A percentile compares a stretch with the other conserved stretches of the same genome.
phyloP scores from a whole-genome alignment of 2,888 invertebrate species.

The Pterostichus madidus region DNA sequence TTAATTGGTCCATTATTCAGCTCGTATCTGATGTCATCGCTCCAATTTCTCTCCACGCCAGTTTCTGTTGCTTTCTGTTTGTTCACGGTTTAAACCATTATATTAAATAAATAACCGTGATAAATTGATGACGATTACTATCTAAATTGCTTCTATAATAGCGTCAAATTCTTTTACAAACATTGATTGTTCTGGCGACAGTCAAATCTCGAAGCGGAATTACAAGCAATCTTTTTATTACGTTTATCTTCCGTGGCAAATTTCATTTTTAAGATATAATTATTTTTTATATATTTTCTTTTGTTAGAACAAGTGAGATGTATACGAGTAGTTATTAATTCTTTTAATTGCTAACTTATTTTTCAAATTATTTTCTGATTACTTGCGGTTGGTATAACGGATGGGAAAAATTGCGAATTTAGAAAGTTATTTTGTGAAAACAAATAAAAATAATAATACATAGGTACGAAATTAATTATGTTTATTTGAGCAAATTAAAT shows the following conservation, averaged over 20 bases:
- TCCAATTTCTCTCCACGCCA: slow-evolving; percentile 36
- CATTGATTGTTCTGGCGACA: slow-evolving; percentile 47
- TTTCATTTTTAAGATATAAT: background rate
- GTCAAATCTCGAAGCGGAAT: slow-evolving; percentile 22
- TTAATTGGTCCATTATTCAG: slow-evolving; percentile 56
- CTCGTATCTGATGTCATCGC: slow-evolving; percentile 53
- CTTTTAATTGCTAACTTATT: too few relatives aligned
- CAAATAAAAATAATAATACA: too few relatives aligned
- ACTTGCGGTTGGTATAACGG: too few relatives aligned
- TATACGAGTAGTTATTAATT: too few relatives aligned
- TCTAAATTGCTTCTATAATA: slow-evolving; percentile 65
- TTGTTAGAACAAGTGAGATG: too few relatives aligned
- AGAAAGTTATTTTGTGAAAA: too few relatives aligned
- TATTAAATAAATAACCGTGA: slow-evolving; percentile 65
- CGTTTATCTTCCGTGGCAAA: background rate
- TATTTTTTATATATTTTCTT: too few relatives aligned
- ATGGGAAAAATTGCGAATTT: too few relatives aligned
- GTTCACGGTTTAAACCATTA: slow-evolving; percentile 59
- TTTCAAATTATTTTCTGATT: too few relatives aligned
- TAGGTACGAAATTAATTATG: too few relatives aligned
- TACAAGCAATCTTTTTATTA: background rate
- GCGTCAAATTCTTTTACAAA: slow-evolving; percentile 62
- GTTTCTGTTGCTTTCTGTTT: slow-evolving; percentile 58
- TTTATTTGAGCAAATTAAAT: too few relatives aligned
- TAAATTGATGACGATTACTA: slow-evolving; percentile 65